phyloP scores from a whole-genome alignment of 2,888 invertebrate genomes.

The Cerceris ruficornis region DNA sequence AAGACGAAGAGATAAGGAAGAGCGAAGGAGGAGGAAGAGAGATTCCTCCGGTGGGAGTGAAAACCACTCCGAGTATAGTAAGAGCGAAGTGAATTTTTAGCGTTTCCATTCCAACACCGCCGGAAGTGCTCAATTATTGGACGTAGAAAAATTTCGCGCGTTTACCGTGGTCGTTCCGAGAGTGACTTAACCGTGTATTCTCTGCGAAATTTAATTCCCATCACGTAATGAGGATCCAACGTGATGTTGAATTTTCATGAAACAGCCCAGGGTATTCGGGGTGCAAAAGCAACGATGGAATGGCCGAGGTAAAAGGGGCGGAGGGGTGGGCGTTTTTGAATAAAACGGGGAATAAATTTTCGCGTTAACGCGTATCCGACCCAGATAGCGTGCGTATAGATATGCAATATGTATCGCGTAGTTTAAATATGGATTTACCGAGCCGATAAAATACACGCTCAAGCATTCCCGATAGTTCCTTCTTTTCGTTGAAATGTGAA shows the following conservation, averaged over 20 bases:
- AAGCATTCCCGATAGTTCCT: background rate
- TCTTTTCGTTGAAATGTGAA: conserved; percentile 5
- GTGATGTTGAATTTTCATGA: conserved; percentile 65
- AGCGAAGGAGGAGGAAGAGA: background rate
- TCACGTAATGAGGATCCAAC: conserved; percentile 59
- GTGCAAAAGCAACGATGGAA: background rate
- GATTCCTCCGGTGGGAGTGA: no score
- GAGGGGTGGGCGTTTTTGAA: conserved; percentile 23
- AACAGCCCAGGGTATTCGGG: conserved; percentile 37
- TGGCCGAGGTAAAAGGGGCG: background rate
- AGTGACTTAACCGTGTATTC: conserved; percentile 22
- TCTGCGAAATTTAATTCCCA: conserved; percentile 47
- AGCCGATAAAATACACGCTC: conserved; percentile 26
- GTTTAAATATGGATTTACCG: conserved; percentile 26
- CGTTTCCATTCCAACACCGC: conserved; percentile 17
- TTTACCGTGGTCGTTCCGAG: conserved; percentile 21
- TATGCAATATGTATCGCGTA: conserved; percentile 15
- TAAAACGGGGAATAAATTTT: conserved; percentile 51
- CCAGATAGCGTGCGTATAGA: conserved; percentile 1
- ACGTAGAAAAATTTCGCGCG: conserved; percentile 29
- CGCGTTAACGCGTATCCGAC: conserved; percentile 39
- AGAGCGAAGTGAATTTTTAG: background rate
- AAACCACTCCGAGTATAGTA: background rate
- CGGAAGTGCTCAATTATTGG: conserved; percentile 34
- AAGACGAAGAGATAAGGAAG: conserved; percentile 9